Evolutionary conservation across 2,797 vertebrate genomes (phyloP).

Genomic region (Intellagama lesueurii): DNA sequence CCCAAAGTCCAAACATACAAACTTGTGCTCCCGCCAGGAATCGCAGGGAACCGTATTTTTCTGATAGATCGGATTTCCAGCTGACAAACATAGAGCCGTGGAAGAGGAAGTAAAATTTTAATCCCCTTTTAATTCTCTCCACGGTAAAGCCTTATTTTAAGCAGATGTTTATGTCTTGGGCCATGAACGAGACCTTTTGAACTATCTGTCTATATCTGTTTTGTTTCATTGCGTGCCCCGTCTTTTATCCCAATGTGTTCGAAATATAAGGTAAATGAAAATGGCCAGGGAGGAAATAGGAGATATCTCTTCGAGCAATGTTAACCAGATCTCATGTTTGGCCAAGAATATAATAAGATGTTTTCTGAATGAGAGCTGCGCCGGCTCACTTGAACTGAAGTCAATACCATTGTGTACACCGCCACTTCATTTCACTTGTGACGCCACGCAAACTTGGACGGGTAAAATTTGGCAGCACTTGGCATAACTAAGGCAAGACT

Average conservation of each 20-base stretch:
- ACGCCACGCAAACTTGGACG: background rate
- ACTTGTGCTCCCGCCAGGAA: slow-evolving; percentile 2
- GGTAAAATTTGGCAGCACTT: too few relatives aligned
- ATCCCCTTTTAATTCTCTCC: slow-evolving; percentile 56
- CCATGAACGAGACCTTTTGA: slow-evolving; percentile 51
- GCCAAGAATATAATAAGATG: background rate
- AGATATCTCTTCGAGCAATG: slow-evolving; percentile 19
- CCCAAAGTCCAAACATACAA: background rate
- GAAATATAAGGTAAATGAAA: slow-evolving; percentile 53
- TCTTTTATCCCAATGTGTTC: slow-evolving; percentile 45
- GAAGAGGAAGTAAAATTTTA: slow-evolving; percentile 65
- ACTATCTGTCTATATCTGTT: slow-evolving; percentile 49
- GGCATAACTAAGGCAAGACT: too few relatives aligned
- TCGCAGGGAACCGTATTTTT: slow-evolving; percentile 65
- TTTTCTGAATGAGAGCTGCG: too few relatives aligned
- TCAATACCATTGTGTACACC: background rate
- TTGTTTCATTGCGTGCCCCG: slow-evolving; percentile 56
- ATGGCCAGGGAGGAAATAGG: background rate
- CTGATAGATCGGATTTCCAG: slow-evolving; percentile 68
- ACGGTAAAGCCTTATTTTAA: slow-evolving; percentile 59
- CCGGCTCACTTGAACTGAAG: background rate
- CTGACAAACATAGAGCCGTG: slow-evolving; percentile 65
- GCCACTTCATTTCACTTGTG: background rate
- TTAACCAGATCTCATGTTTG: slow-evolving; percentile 28
- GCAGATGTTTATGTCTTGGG: slow-evolving; percentile 59